Percentiles rank a stretch among this genome's conserved stretches.
phyloP scores from a whole-genome alignment of 2,113 vertebrate genomes.

The Pygoscelis antarcticus region DNA sequence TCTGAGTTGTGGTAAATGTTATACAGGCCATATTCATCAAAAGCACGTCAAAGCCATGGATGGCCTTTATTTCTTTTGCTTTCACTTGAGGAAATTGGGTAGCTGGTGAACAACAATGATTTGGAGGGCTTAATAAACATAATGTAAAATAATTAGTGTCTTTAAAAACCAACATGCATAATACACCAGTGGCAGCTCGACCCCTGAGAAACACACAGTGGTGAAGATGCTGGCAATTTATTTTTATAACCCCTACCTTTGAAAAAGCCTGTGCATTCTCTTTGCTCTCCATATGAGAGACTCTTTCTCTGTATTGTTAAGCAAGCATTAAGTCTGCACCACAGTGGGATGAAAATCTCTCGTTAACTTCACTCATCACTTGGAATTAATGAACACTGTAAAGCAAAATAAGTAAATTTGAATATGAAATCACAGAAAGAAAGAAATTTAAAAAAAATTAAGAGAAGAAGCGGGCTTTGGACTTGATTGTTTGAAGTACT shows the following conservation, averaged over 20 bases:
- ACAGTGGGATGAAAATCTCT: slow-evolving; percentile 35
- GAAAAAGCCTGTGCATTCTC: background rate
- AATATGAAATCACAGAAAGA: slow-evolving; percentile 43
- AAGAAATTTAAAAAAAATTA: background rate
- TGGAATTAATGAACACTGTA: slow-evolving; percentile 29
- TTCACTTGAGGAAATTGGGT: slow-evolving; percentile 43
- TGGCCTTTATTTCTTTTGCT: slow-evolving; percentile 63
- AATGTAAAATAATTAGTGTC: slow-evolving; percentile 53
- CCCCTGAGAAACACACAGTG: slow-evolving; percentile 9
- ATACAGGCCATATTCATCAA: slow-evolving; percentile 69
- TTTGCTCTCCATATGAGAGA: background rate
- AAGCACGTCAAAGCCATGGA: slow-evolving; percentile 25
- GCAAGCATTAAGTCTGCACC: slow-evolving; percentile 20
- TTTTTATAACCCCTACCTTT: slow-evolving; percentile 15
- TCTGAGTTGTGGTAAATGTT: slow-evolving; percentile 63
- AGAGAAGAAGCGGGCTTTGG: background rate
- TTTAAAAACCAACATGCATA: slow-evolving; percentile 13
- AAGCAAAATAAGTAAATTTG: slow-evolving; percentile 13
- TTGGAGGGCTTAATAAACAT: slow-evolving; percentile 57
- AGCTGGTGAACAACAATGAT: slow-evolving; percentile 39
- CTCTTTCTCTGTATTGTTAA: slow-evolving; percentile 1
- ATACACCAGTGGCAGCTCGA: background rate
- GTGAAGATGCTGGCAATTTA: slow-evolving; percentile 8
- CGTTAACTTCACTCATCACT: slow-evolving; percentile 39
- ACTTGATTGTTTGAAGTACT: background rate